Evolutionary conservation across 2,797 vertebrate genomes (phyloP).

Genomic region (Premnoplex brunnescens): DNA sequence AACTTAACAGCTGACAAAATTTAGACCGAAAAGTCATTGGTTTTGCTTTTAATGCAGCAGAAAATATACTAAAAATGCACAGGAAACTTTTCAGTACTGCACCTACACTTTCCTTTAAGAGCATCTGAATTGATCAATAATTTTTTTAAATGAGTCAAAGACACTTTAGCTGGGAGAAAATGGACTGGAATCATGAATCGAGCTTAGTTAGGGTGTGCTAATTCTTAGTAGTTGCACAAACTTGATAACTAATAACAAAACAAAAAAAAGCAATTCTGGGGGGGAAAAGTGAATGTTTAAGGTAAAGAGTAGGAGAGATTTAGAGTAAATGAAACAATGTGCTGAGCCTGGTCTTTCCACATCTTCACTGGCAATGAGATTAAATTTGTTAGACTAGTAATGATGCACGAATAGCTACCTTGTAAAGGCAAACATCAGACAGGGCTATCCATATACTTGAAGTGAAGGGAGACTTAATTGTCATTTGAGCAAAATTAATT

Average conservation of each 20-base stretch:
- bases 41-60: background rate
- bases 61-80: background rate
- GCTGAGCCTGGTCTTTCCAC: background rate
- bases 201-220: background rate
- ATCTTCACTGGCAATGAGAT: background rate
- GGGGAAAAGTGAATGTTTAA: background rate
- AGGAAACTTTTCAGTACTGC: background rate
- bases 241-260: background rate
- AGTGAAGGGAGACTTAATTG: background rate
- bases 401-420: background rate
- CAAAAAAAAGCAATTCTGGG: background rate
- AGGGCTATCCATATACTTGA: background rate
- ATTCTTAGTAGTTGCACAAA: background rate
- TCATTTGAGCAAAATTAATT: background rate
- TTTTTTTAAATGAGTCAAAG: background rate
- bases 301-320: background rate
- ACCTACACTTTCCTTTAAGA: background rate
- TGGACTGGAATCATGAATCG: background rate
- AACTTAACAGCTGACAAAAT: background rate
- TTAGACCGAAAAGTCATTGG: background rate
- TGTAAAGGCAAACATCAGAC: background rate
- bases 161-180: background rate
- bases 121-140: background rate
- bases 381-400: background rate
- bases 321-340: background rate